These are phyloP conservation scores for Sepioteuthis lessoniana DNA, from an alignment of 2,888 invertebrate genomes.

Conservation along the genomic window DNA sequence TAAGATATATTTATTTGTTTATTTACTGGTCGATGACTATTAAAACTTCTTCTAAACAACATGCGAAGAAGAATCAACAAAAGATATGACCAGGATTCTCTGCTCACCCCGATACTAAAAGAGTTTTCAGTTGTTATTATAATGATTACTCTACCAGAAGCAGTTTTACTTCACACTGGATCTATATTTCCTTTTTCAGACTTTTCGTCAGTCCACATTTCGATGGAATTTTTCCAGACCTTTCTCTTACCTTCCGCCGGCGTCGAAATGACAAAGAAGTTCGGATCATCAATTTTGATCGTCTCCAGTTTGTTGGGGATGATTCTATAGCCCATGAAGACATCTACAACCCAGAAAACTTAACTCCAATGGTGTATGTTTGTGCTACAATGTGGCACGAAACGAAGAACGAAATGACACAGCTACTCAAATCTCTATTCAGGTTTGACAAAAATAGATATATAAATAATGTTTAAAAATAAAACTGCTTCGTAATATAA, in stretches of 20 bases:
- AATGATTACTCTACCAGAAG: no score
- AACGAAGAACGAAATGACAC: slow-evolving; percentile 83
- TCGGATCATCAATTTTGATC: slow-evolving; percentile 61
- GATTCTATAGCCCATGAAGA: slow-evolving; percentile 57
- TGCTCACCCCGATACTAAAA: no score
- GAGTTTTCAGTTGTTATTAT: no score
- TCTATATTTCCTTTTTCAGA: slow-evolving; percentile 53
- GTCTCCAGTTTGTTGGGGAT: slow-evolving; percentile 62
- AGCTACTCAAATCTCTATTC: slow-evolving; percentile 89
- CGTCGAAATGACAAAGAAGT: slow-evolving; percentile 86
- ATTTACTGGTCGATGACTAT: no score
- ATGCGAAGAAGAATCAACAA: no score
- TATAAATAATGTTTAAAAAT: not conserved
- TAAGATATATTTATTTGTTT: no score
- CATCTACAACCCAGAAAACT: slow-evolving; percentile 54
- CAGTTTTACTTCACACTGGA: no score
- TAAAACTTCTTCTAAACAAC: no score
- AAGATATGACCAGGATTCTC: no score
- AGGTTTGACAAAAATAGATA: slow-evolving; percentile 58
- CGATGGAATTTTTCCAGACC: slow-evolving; percentile 91
- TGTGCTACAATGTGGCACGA: slow-evolving; percentile 99
- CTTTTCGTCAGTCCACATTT: slow-evolving; percentile 78
- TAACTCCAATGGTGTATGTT: slow-evolving; percentile 83
- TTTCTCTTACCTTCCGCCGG: slow-evolving; percentile 93
- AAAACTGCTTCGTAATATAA: no score